Evolutionary conservation across 92 coral and sea anemone species (phyloP).

Genomic region (Metridium senile): DNA sequence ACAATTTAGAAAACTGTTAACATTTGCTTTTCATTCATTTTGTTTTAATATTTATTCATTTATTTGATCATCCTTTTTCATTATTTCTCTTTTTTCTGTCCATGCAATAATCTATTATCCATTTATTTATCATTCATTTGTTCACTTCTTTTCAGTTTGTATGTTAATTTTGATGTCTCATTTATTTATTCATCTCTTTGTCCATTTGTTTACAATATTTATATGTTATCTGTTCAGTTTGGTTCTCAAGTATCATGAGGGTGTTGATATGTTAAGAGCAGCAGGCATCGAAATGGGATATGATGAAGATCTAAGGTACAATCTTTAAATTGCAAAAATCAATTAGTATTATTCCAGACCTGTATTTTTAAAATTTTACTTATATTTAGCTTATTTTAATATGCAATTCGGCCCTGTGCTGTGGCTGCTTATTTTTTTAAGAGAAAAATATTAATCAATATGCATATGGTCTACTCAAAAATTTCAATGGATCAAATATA

Average conservation of each 20-base stretch:
- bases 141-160: background rate
- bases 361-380: too few species aligned
- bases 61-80: background rate
- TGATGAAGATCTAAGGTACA: slow-evolving; percentile 94
- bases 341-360: too few species aligned
- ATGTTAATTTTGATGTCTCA: background rate
- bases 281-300: slow-evolving; percentile 96
- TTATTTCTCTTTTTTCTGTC: background rate
- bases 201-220: too few species aligned
- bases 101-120: background rate
- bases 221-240: slow-evolving; percentile 77
- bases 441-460: too few species aligned
- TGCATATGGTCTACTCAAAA: too few species aligned
- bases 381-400: too few species aligned
- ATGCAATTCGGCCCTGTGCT: too few species aligned
- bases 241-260: slow-evolving; percentile 81
- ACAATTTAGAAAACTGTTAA: too few species aligned
- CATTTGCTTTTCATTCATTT: too few species aligned
- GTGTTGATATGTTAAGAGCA: slow-evolving; percentile 90
- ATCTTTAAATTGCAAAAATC: background rate
- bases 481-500: too few species aligned
- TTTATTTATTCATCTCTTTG: background rate
- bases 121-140: too few species aligned
- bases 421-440: too few species aligned
- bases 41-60: background rate